These are phyloP conservation scores for Odontamblyopus rebecca DNA, from an alignment of 2,797 vertebrate genomes.

Conservation along the genomic window DNA sequence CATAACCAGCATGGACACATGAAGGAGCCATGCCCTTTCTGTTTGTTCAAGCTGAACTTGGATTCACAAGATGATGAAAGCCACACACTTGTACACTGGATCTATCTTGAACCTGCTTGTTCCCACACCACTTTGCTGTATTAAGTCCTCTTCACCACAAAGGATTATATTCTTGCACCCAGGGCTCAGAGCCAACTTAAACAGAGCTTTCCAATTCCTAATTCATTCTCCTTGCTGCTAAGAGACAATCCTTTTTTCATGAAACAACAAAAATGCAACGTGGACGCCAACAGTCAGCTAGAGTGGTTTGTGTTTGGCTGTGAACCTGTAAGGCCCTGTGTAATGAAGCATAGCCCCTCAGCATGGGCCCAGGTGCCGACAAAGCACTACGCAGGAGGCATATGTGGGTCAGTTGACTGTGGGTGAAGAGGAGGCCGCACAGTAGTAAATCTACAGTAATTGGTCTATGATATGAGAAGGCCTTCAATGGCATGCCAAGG, in stretches of 20 bases:
- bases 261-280: conserved; percentile 37
- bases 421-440: conserved; percentile 35
- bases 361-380: conserved; percentile 28
- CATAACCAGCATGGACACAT: conserved; percentile 24
- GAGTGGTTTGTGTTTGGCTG: conserved; percentile 31
- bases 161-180: conserved; percentile 27
- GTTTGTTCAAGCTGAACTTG: conserved; percentile 21
- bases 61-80: conserved; percentile 40
- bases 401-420: conserved; percentile 60
- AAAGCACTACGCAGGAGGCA: conserved; percentile 24
- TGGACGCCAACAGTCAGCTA: conserved; percentile 20
- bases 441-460: conserved; percentile 61
- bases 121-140: conserved; percentile 33
- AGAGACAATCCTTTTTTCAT: conserved; percentile 42
- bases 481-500: conserved; percentile 58
- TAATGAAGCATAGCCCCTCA: conserved; percentile 22
- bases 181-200: conserved; percentile 36
- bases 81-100: conserved; percentile 9
- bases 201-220: conserved; percentile 41
- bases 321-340: conserved; percentile 27
- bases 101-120: conserved; percentile 39
- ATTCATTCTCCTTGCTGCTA: conserved; percentile 25
- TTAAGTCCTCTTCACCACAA: conserved; percentile 32
- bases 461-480: conserved; percentile 64
- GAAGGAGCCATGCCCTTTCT: conserved; percentile 24